A percentile compares a stretch with the other conserved stretches of the same genome.
phyloP scores from a whole-genome alignment of 2,797 vertebrate genomes.

The Aphelocoma californica region DNA sequence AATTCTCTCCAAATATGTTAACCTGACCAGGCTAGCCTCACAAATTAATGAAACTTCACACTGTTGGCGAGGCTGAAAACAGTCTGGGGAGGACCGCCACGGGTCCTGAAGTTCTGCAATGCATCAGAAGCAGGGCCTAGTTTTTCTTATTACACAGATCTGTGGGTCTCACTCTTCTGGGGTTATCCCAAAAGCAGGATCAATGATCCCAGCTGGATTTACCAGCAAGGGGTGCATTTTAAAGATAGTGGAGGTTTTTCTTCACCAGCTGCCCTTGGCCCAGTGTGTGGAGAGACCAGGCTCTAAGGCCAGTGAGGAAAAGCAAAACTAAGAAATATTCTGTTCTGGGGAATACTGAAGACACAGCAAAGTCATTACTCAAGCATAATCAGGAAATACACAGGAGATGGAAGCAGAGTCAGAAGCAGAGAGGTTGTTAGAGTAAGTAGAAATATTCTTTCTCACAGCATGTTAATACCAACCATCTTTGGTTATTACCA shows the following conservation, averaged over 20 bases:
- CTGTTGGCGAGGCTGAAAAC: neutral
- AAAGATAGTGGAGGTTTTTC: neutral
- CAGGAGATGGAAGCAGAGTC: neutral
- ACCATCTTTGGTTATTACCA: neutral
- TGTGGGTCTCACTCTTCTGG: neutral
- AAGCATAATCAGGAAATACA: neutral
- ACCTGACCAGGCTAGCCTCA: neutral
- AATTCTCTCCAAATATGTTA: neutral
- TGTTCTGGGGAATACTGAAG: neutral
- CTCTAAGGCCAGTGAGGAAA: neutral
- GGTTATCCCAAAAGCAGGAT: neutral
- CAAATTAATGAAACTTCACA: neutral
- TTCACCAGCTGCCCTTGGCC: neutral
- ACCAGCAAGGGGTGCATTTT: neutral
- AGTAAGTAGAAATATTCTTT: neutral
- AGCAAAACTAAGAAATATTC: neutral
- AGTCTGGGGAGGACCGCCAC: neutral
- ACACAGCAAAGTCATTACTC: neutral
- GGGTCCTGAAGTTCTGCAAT: neutral
- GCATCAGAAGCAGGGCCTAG: neutral
- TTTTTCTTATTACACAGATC: neutral
- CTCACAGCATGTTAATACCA: fast-evolving
- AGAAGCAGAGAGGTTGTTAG: neutral
- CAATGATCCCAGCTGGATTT: neutral
- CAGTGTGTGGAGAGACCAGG: neutral